Evolutionary conservation across 2,113 vertebrate species (phyloP), one percentile per base, ranked within the genome.

Genomic region (Danionella cerebrum): DNA sequence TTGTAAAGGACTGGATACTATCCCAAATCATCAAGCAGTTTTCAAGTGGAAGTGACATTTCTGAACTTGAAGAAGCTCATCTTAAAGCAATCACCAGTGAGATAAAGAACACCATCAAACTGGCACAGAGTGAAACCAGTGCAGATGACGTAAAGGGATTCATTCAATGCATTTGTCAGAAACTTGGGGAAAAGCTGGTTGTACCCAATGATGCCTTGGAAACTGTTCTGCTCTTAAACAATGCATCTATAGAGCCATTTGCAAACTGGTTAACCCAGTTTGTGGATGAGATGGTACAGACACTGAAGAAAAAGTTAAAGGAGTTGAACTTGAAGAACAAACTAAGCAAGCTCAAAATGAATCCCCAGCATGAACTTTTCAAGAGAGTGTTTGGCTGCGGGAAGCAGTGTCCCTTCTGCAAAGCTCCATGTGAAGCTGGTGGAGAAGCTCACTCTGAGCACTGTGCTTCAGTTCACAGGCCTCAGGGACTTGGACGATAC

Each of bases 401-500:
- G 1, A 63, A 83, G 59, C 83, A 75, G 67, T 88, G 86, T 76
- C 87, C 84, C 2, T 88, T 88, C 67, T 89, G 87, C 18, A 57
- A 14, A 31, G 72, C 70, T 1, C 78, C 86, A 1, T 88, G 87
- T 83, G 86, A 87, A 8, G 79, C 79, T 13, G 85, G 79, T 68
- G 82, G 71, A 42, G 13, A 5, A 5, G 10, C 1, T 0, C 84
- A 89, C 31, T 57, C 33, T 27, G 24, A 80, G 2, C 86, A 88
- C 57, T 64, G 5, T 16, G 54, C 82, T 44, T 69, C 74, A 16
- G 13, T 84, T 6, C 85, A 87, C 58, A 70, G 83, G 3, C 75
- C 85, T 11, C 0, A 57, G 1, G 86, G 77, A 31, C 73, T 86
- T 3, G 71, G 73, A 7, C 0, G 0, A 12, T 71, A 0, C n/a